Evolutionary conservation across 2,113 vertebrate genomes (phyloP).

Genomic region (Natator depressus): DNA sequence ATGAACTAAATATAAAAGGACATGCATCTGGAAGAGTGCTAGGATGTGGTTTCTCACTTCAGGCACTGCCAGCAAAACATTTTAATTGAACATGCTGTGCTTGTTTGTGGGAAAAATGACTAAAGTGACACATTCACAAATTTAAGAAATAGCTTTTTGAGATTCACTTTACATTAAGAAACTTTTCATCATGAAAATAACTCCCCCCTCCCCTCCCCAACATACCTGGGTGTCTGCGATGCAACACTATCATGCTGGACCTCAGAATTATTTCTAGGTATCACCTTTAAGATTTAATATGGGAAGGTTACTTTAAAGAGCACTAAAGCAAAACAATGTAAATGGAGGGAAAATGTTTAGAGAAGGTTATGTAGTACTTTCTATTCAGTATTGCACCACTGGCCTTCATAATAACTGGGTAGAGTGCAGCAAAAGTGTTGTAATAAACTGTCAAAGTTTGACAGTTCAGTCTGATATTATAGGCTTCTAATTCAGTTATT

Average conservation of each 20-base stretch:
- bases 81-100: not conserved
- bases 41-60: conserved; percentile 4
- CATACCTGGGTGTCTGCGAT: not conserved
- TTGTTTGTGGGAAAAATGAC: not conserved
- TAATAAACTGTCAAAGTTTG: not conserved
- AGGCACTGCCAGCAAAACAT: not conserved
- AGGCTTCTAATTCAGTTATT: rapidly evolving
- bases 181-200: not conserved
- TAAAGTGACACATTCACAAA: not conserved
- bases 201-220: not conserved
- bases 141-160: not conserved
- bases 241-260: not conserved
- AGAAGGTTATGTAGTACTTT: not conserved
- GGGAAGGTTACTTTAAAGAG: not conserved
- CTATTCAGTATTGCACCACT: not conserved
- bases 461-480: not conserved
- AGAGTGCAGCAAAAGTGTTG: not conserved
- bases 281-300: not conserved
- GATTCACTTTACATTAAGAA: not conserved
- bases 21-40: not conserved
- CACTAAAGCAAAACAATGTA: not conserved
- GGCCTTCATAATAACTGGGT: rapidly evolving
- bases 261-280: not conserved
- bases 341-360: not conserved
- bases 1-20: not conserved